Evolutionary conservation across 92 coral and sea anemone genomes (phyloP).

Genomic region (Plumapathes pennacea): DNA sequence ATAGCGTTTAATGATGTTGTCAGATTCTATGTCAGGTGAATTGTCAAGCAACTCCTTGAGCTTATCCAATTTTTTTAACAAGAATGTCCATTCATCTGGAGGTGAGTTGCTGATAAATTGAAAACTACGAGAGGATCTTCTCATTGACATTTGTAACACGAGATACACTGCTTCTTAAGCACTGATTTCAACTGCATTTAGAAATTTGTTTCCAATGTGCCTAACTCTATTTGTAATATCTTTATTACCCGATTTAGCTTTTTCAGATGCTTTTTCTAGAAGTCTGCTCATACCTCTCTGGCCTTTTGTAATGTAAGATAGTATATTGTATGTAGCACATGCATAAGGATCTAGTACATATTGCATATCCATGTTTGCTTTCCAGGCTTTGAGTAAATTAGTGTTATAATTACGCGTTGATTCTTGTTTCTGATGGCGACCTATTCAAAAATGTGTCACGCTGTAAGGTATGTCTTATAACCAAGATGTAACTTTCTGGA

Average conservation of each 20-base stretch:
- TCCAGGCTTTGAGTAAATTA: constrained; percentile 22
- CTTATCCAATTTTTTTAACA: constrained; percentile 44
- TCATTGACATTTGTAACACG: constrained; percentile 68
- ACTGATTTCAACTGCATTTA: constrained; percentile 71
- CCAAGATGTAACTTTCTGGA: constrained; percentile 20
- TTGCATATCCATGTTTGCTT: constrained; percentile 53
- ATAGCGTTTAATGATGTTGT: constrained; percentile 52
- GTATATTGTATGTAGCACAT: constrained; percentile 44
- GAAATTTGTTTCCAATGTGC: constrained; percentile 67
- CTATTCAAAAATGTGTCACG: constrained; percentile 30
- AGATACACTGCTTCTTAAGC: constrained; percentile 69
- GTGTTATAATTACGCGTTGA: constrained; percentile 15
- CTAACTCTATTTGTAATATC: constrained; percentile 41
- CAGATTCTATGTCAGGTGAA: constrained; percentile 65
- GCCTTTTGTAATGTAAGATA: constrained; percentile 64
- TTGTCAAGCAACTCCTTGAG: constrained; percentile 59
- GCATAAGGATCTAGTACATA: constrained; percentile 49
- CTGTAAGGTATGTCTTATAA: constrained; percentile 21
- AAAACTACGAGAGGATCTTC: constrained; percentile 48
- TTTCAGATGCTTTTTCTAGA: constrained; percentile 53
- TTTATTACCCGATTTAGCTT: constrained; percentile 59
- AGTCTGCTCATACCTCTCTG: constrained; percentile 78
- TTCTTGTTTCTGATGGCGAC: constrained; percentile 17
- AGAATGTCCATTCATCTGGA: constrained; percentile 67
- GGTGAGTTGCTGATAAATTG: constrained; percentile 64